Base-by-base conservation (phyloP, 2,797 vertebrate species). In the Cyclopterus lumpus region DNA sequence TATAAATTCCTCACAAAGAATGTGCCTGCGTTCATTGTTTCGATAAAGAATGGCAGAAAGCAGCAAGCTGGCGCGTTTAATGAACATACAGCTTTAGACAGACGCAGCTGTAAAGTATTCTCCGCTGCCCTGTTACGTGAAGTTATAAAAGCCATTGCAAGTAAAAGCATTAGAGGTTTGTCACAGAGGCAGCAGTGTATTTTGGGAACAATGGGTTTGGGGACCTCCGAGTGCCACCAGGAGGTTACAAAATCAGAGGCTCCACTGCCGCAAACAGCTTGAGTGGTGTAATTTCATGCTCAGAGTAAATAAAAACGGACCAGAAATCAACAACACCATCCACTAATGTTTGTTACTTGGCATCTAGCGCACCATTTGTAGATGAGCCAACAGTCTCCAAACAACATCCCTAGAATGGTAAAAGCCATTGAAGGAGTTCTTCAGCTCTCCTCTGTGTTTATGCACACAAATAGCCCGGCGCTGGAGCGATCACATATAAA, bases 201-300 rank as follows among this genome's bases (percentile, higher is more conserved):
- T 91, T 88, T 81, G 32, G 73, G 82, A 71, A 71, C 63, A 82
- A 82, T 81, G 70, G 69, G 76, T 88, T 81, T 42, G 34, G 72
- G 83, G 81, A 84, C 77, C 75, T 77, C 58, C 74, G 83, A 89
- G 81, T 89, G 82, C 73, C 72, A 75, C 73, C 70, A 75, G 82
- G 84, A 88, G 81, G 73, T 84, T 83, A 79, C 63, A 83, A 84
- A 88, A 88, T 86, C 86, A 74, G 75, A 80, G 65, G 72, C 77
- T 75, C 53, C 72, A 53, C 76, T 75, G 68, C 57, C 54, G 40
- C 83, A 84, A 92, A 89, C 88, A 91, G 84, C 88, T 86, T 89
- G 81, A 92, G 80, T 86, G 88, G 73, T 81, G 84, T 22, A 77
- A 90, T 91, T 91, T 88, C 75, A 81, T 77, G 84, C 81, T 82